Conservation (phyloP, 2,113 vertebrate species). For the Nannobrachium achirus region DNA sequence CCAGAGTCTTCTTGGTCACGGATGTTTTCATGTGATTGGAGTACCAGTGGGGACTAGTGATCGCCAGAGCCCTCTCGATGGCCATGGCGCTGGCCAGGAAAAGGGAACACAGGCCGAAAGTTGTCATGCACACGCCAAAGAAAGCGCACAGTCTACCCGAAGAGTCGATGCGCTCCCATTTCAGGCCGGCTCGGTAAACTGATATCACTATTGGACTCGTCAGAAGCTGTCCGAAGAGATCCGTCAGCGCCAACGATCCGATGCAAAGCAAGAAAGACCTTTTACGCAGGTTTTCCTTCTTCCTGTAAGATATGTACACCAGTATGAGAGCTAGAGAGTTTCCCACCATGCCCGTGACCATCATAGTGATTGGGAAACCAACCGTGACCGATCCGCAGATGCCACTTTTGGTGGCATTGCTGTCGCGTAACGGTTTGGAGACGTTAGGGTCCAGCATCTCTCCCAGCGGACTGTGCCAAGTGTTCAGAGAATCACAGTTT, state of each 20-base stretch:
- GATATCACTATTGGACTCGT: constrained; percentile 94
- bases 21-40: constrained; percentile 88
- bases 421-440: constrained; percentile 58
- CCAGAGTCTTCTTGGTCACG: constrained; percentile 81
- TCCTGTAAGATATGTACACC: constrained; percentile 86
- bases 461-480: constrained; percentile 23
- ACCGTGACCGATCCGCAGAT: constrained; percentile 85
- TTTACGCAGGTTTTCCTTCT: constrained; percentile 86
- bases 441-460: constrained; percentile 69
- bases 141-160: constrained; percentile 87
- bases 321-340: constrained; percentile 91
- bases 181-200: constrained; percentile 84
- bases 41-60: constrained; percentile 93
- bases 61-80: constrained; percentile 88
- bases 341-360: constrained; percentile 91
- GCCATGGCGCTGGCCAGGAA: constrained; percentile 95
- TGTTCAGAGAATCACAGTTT: constrained; percentile 45
- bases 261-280: constrained; percentile 94
- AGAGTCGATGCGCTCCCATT: constrained; percentile 85
- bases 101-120: constrained; percentile 92
- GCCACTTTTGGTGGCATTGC: constrained; percentile 46
- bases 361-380: constrained; percentile 90
- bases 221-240: constrained; percentile 91
- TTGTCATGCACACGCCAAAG: constrained; percentile 94
- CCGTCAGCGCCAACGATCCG: constrained; percentile 90